These are phyloP conservation scores for Upupa epops DNA, from an alignment of 2,113 vertebrate genomes.

Conservation along the genomic window DNA sequence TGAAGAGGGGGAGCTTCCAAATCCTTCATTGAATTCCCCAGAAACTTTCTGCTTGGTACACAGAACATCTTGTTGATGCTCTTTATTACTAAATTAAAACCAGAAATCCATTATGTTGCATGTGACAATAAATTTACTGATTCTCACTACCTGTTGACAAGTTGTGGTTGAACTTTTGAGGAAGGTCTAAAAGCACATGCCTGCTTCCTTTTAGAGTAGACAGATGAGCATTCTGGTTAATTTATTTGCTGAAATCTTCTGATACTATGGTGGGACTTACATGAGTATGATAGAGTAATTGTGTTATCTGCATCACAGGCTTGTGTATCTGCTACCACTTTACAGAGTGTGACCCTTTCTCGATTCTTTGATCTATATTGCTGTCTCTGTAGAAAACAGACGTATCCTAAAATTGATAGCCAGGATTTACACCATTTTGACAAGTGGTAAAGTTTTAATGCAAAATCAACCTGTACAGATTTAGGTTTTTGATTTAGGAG, in stretches of 20 bases:
- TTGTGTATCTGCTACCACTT: background rate
- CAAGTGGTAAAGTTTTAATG: background rate
- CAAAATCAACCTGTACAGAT: background rate
- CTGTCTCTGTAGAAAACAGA: background rate
- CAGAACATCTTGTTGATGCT: background rate
- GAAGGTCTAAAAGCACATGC: background rate
- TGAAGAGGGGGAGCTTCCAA: background rate
- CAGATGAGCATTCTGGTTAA: background rate
- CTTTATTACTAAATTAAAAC: background rate
- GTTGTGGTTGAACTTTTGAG: background rate
- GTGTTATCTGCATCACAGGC: rapidly evolving
- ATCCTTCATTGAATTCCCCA: background rate
- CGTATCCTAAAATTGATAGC: background rate
- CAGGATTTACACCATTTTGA: background rate
- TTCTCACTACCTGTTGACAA: background rate
- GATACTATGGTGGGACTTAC: background rate
- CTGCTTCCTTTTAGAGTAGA: background rate
- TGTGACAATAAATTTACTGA: background rate
- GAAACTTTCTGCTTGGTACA: background rate
- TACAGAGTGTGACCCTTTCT: background rate
- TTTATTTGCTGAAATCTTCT: background rate
- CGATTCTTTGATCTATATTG: background rate
- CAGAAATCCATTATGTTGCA: background rate
- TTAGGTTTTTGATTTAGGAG: background rate
- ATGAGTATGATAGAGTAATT: background rate